Evolutionary conservation across 2,113 vertebrate species (phyloP).

Genomic region (Aspidoscelis tigris): DNA sequence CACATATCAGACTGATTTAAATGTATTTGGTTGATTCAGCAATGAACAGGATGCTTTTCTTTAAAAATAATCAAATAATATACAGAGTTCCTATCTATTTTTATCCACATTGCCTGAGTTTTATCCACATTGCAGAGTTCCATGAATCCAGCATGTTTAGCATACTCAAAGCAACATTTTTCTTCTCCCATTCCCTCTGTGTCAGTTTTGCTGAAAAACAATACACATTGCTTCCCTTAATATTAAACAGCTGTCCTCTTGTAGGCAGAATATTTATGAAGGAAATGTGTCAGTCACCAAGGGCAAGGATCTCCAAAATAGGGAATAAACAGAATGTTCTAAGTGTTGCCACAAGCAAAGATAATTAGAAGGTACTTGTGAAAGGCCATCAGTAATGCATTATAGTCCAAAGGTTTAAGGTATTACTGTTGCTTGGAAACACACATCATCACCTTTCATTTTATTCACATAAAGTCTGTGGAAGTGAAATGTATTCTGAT

Average conservation of each 20-base stretch:
- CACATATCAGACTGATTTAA: no score
- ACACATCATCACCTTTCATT: not conserved
- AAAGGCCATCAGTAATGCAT: not conserved
- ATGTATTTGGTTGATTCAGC: no score
- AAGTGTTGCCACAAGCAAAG: not conserved
- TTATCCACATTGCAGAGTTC: not conserved
- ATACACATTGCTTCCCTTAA: not conserved
- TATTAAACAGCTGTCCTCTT: conserved; percentile 5
- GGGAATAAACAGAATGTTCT: not conserved
- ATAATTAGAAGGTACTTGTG: not conserved
- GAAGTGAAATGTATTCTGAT: not conserved
- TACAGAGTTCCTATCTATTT: not conserved
- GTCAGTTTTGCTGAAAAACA: not conserved
- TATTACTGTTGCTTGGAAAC: not conserved
- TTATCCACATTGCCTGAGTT: not conserved
- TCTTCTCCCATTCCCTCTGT: not conserved
- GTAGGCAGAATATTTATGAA: not conserved
- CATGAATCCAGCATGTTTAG: not conserved
- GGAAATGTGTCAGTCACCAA: not conserved
- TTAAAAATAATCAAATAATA: no score
- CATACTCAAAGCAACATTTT: not conserved
- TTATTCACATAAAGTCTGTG: not conserved
- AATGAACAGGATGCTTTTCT: no score
- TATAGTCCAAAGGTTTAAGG: not conserved
- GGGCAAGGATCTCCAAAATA: not conserved